Conservation (phyloP, 1,140 invertebrate species). For the Rhysida immarginata region DNA sequence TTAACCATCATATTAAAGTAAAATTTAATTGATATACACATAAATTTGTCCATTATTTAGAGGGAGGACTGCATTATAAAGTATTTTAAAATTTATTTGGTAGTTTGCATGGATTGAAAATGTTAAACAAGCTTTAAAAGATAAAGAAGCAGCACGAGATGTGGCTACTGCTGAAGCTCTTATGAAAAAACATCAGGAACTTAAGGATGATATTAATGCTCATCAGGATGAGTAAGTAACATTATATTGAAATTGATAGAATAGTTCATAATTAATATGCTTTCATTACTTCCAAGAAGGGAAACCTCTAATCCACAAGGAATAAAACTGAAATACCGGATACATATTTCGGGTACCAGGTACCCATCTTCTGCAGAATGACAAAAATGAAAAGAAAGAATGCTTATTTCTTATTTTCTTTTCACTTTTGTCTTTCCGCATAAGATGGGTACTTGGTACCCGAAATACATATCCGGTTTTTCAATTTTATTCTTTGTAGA, state of each 20-base stretch:
- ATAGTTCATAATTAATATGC: too few species aligned
- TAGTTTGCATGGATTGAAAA: conserved; percentile 53
- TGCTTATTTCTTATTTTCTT: too few species aligned
- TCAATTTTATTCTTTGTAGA: too few species aligned
- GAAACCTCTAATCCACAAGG: too few species aligned
- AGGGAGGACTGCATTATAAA: neutral
- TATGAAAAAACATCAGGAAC: conserved; percentile 77
- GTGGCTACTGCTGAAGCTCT: conserved; percentile 79
- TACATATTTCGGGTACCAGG: too few species aligned
- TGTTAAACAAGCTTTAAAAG: conserved; percentile 63
- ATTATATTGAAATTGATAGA: neutral
- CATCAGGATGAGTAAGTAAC: conserved; percentile 59
- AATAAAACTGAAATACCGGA: too few species aligned
- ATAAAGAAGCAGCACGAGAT: conserved; percentile 66
- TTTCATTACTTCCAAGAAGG: too few species aligned
- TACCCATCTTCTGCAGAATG: too few species aligned
- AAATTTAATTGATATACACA: neutral
- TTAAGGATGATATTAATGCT: conserved; percentile 78
- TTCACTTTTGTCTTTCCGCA: neutral
- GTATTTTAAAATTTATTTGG: neutral
- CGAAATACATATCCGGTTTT: too few species aligned
- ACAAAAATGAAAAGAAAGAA: too few species aligned
- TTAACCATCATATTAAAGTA: neutral
- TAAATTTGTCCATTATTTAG: too few species aligned
- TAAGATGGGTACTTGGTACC: too few species aligned